A percentile compares a stretch with the other conserved stretches of the same genome.
Conservation (phyloP, 2,888 invertebrate species). For the Temnothorax ravouxi region DNA sequence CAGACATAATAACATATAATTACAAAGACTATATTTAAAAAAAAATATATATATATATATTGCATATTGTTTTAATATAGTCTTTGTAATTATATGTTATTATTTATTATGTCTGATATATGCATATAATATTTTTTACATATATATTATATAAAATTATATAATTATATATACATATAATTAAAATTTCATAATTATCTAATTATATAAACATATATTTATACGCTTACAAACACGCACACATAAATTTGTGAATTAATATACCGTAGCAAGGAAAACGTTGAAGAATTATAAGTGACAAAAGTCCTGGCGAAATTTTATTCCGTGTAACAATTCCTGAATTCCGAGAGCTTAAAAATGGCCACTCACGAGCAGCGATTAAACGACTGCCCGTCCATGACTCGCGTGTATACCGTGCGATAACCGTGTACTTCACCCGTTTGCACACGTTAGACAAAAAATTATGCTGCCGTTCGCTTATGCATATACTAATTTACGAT, state of each 20-base stretch:
- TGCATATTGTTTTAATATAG: no score
- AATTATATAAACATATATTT: no score
- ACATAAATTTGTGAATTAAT: not conserved
- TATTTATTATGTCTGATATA: no score
- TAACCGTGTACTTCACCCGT: constrained; percentile 16
- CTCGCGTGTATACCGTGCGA: not conserved
- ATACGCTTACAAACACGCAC: not conserved
- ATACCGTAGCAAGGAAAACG: not conserved
- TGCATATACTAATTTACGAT: constrained; percentile 11
- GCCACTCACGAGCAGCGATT: not conserved
- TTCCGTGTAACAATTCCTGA: not conserved
- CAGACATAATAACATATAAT: no score
- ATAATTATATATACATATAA: no score
- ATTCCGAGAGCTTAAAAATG: not conserved
- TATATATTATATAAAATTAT: no score
- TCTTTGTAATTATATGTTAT: no score
- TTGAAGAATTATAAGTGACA: not conserved
- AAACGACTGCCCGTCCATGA: not conserved
- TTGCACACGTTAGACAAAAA: not conserved
- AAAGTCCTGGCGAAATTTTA: not conserved
- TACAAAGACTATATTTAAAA: no score
- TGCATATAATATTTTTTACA: no score
- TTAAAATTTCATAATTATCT: no score
- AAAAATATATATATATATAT: no score
- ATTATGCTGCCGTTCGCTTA: not conserved